These are phyloP conservation scores for Pristionchus entomophagus DNA, from an alignment of 2,888 invertebrate genomes.

Conservation along the genomic window DNA sequence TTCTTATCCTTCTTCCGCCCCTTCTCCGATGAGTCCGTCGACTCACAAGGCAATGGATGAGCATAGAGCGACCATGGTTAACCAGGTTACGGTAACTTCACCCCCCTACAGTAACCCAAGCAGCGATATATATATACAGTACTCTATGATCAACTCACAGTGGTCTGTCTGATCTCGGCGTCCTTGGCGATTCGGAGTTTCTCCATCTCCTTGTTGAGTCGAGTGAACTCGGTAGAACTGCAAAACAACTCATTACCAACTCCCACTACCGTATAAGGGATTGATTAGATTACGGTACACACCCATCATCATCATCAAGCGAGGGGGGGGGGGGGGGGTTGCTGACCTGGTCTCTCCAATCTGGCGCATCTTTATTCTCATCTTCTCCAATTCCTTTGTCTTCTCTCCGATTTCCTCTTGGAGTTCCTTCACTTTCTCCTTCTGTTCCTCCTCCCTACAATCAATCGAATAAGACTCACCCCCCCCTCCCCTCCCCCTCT, in stretches of 20 bases:
- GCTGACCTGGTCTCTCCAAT: not conserved
- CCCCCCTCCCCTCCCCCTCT: no score
- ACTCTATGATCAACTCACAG: not conserved
- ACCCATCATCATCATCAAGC: no score
- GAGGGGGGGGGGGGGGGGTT: no score
- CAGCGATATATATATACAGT: no score
- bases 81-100: not conserved
- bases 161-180: not conserved
- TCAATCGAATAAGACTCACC: not conserved
- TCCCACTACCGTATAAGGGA: no score
- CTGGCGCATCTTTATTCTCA: not conserved
- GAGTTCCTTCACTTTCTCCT: not conserved
- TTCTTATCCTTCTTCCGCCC: not conserved
- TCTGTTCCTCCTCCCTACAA: not conserved
- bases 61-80: not conserved
- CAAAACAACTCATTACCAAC: no score
- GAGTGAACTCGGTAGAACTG: no score
- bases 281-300: no score
- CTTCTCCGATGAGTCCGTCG: no score
- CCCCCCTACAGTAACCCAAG: not conserved
- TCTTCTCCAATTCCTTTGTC: not conserved
- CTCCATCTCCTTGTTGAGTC: not conserved
- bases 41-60: not conserved
- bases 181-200: not conserved
- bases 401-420: not conserved